Base-by-base conservation (phyloP, 2,888 invertebrate genomes). In the Noctuana brunneofusca region DNA sequence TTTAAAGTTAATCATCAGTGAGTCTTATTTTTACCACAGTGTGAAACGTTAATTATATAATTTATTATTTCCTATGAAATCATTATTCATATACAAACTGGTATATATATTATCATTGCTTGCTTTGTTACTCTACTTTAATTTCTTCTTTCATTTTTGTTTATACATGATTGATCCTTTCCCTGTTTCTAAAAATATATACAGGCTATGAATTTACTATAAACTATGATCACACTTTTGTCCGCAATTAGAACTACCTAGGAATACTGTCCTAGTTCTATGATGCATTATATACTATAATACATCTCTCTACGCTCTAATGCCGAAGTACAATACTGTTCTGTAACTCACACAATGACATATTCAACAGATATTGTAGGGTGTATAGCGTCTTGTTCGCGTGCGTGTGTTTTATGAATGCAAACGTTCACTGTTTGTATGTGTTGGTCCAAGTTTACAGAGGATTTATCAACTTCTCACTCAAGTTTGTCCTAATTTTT, bases 231-330 rank as follows among this genome's bases (percentile, higher is more conserved):
- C n/a, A n/a, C n/a, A n/a, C n/a, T n/a, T n/a, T n/a, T n/a, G n/a
- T n/a, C n/a, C 18, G 9, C 9, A 43, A 43, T 18, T 9, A 43
- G 16, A 43, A 83, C 76, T 80, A 80, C 77, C 73, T 81, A 79
- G 82, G 84, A 84, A 83, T 83, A 77, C 73, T 83, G 87, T 78
- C 83, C 87, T 84, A 88, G 84, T 86, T 89, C 79, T 82, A 79
- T 82, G 84, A 85, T 82, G 84, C 83, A 79, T 81, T 83, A 80
- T 83, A 80, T 43, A 38, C 14, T 43, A 43, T 78, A 78, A 86
- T 80, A 75, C 83, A 84, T 84, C 80, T 84, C 83, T 87, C 82
- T 81, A 86, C 85, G 87, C 86, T 89, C 87, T 87, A 86, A 79
- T 86, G 84, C 83, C 83, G 78, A 76, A 85, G 81, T 74, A 88